Percentiles rank a stretch among this genome's conserved stretches.
Conservation (phyloP, 1,140 invertebrate genomes). For the Gonioctena quinquepunctata region DNA sequence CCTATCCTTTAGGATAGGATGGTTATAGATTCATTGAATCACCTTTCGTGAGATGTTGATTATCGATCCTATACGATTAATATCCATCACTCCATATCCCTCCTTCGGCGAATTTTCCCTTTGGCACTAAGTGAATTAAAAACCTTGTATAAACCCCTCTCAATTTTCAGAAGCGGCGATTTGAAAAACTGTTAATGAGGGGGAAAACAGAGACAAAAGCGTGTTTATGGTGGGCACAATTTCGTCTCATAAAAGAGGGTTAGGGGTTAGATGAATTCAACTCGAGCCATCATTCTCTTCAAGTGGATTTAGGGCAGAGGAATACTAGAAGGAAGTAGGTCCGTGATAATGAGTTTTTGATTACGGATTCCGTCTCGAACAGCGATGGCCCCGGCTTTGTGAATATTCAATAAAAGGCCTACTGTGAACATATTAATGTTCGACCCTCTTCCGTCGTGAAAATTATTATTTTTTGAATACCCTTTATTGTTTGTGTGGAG, state of each 20-base stretch:
- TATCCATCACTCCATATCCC: too few relatives aligned
- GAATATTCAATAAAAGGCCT: not conserved
- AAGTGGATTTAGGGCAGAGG: conserved; percentile 18
- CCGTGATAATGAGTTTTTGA: conserved; percentile 39
- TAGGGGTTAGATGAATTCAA: conserved; percentile 21
- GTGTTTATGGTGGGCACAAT: conserved; percentile 17
- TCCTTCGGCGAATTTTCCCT: not conserved
- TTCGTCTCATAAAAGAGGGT: conserved; percentile 13
- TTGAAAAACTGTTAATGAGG: conserved; percentile 21
- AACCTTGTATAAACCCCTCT: not conserved
- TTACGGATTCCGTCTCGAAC: conserved; percentile 27
- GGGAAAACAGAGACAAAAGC: conserved; percentile 18
- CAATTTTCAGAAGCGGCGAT: not conserved
- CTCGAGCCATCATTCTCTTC: conserved; percentile 27
- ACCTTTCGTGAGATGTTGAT: too few relatives aligned
- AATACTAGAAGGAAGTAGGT: conserved; percentile 3
- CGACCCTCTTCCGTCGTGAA: too few relatives aligned
- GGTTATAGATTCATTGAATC: too few relatives aligned
- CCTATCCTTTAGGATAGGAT: too few relatives aligned
- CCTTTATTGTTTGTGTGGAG: too few relatives aligned
- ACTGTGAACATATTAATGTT: too few relatives aligned
- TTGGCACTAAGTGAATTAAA: conserved; percentile 1
- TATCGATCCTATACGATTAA: too few relatives aligned
- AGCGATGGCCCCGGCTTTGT: conserved; percentile 7
- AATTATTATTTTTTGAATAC: too few relatives aligned